These are phyloP conservation scores for Callopanchax toddi DNA, from an alignment of 2,113 vertebrate species.

Conservation along the genomic window DNA sequence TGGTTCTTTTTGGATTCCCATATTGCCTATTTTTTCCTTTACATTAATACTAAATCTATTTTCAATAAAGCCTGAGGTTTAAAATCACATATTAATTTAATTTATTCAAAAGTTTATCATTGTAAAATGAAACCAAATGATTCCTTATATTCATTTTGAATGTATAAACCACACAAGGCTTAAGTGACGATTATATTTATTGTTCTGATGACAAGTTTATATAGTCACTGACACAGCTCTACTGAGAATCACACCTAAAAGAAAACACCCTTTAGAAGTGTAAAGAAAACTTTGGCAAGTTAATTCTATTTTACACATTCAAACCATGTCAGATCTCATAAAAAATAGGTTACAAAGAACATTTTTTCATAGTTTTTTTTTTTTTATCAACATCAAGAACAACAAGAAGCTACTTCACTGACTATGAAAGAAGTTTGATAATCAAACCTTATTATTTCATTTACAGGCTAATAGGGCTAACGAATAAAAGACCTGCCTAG, in stretches of 20 bases:
- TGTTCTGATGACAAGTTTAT: not conserved
- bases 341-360: not conserved
- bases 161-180: not conserved
- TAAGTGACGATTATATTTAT: not conserved
- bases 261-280: not conserved
- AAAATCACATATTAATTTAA: not conserved
- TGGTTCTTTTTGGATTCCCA: too few relatives aligned
- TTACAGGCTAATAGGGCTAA: conserved; percentile 39
- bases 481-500: conserved; percentile 6
- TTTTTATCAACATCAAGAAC: conserved; percentile 64
- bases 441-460: conserved; percentile 33
- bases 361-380: conserved; percentile 16
- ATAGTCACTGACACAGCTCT: not conserved
- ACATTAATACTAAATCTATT: too few relatives aligned
- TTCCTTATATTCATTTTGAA: too few relatives aligned
- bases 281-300: not conserved
- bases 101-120: too few relatives aligned
- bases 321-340: not conserved
- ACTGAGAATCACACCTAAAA: not conserved
- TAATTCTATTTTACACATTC: not conserved
- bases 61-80: too few relatives aligned
- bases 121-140: too few relatives aligned
- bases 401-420: conserved; percentile 52
- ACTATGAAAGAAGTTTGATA: conserved; percentile 30
- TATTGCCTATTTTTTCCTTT: too few relatives aligned